Evolutionary conservation across 2,797 vertebrate genomes (phyloP).

Genomic region (Heterohyrax brucei): DNA sequence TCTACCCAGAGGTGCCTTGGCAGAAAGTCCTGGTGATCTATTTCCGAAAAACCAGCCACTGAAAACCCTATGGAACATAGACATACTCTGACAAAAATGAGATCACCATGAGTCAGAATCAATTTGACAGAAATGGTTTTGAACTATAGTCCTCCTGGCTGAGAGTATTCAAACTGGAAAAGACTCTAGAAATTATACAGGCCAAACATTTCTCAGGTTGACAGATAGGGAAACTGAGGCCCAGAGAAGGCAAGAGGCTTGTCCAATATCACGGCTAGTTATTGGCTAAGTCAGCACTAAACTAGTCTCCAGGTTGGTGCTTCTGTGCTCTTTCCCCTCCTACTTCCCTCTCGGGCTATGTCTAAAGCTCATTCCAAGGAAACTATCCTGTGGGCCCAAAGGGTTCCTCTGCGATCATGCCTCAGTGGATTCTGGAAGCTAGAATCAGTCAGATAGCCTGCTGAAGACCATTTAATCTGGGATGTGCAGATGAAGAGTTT

Average conservation of each 20-base stretch:
- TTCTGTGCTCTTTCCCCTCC: background rate
- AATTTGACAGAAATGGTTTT: too few relatives aligned
- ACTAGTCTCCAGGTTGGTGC: background rate
- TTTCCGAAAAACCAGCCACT: too few relatives aligned
- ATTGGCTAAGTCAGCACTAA: background rate
- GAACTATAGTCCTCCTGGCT: background rate
- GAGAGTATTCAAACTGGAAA: background rate
- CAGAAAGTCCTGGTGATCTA: too few relatives aligned
- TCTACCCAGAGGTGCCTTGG: too few relatives aligned
- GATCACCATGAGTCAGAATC: too few relatives aligned
- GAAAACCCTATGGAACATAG: too few relatives aligned
- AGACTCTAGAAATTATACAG: background rate
- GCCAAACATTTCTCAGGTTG: conserved; percentile 2
- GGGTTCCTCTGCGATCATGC: background rate
- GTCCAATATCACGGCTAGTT: background rate
- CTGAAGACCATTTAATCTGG: background rate
- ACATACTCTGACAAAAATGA: too few relatives aligned
- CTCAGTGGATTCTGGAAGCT: background rate
- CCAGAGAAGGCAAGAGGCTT: background rate
- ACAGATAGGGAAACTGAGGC: background rate
- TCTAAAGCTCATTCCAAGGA: background rate
- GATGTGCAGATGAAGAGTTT: background rate
- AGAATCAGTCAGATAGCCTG: background rate
- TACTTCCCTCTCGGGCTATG: background rate
- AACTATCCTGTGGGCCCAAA: background rate